phyloP scores from a whole-genome alignment of 2,888 invertebrate genomes.

The Neuroscelio doddi region DNA sequence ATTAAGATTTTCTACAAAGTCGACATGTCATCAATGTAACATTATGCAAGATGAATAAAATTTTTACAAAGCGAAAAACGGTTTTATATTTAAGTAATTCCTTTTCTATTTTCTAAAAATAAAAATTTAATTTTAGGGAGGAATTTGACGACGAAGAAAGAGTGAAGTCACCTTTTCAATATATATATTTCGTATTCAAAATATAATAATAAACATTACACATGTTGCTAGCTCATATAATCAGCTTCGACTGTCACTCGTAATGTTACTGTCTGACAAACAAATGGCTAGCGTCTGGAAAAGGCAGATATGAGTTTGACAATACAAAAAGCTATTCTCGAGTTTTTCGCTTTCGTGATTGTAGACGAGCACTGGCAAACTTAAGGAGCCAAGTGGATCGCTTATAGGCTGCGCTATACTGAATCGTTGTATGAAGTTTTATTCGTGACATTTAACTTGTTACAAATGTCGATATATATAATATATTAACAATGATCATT shows the following conservation, averaged over 20 bases:
- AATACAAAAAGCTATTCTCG: slow-evolving; percentile 58
- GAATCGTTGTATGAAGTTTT: slow-evolving; percentile 50
- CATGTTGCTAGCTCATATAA: slow-evolving; percentile 67
- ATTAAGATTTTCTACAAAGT: neutral
- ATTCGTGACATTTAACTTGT: slow-evolving; percentile 33
- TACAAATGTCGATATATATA: slow-evolving; percentile 30
- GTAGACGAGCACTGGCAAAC: slow-evolving; percentile 43
- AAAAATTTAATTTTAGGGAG: no score
- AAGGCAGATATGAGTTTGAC: slow-evolving; percentile 64
- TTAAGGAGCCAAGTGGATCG: slow-evolving; percentile 48
- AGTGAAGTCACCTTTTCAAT: slow-evolving; percentile 55
- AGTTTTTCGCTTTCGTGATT: slow-evolving; percentile 20
- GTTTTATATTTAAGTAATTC: no score
- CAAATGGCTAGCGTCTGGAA: slow-evolving; percentile 61
- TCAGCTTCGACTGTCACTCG: slow-evolving; percentile 61
- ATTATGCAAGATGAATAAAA: slow-evolving; percentile 3
- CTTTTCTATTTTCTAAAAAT: no score
- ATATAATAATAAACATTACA: slow-evolving; percentile 71
- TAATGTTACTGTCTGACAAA: slow-evolving; percentile 63
- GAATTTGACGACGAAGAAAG: neutral
- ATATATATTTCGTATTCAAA: slow-evolving; percentile 71
- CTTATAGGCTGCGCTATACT: slow-evolving; percentile 40
- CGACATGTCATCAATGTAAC: neutral
- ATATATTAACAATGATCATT: slow-evolving; percentile 41
- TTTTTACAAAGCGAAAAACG: neutral